These are phyloP conservation scores for Psophia crepitans DNA, from an alignment of 2,113 vertebrate genomes.

Conservation along the genomic window DNA sequence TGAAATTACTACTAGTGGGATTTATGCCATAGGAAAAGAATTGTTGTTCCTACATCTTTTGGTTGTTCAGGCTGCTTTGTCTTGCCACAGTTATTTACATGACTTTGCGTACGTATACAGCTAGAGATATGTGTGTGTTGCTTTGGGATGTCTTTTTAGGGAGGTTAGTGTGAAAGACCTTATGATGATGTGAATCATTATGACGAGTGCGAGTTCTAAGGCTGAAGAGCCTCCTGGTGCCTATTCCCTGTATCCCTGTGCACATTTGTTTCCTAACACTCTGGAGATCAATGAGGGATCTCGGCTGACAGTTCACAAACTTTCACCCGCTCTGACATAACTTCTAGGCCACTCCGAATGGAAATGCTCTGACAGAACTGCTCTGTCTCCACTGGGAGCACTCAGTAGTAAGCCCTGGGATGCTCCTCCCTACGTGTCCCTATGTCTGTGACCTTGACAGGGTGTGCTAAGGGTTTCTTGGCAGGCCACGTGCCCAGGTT, in stretches of 20 bases:
- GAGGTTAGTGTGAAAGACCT: not conserved
- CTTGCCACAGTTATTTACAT: not conserved
- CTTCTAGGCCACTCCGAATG: not conserved
- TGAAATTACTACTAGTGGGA: not conserved
- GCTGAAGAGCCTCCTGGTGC: not conserved
- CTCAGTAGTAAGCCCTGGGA: not conserved
- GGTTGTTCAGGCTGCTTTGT: not conserved
- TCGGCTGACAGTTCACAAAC: not conserved
- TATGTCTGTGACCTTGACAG: not conserved
- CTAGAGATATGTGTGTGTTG: not conserved
- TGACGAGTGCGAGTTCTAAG: not conserved
- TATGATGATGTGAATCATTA: not conserved
- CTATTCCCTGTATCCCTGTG: not conserved
- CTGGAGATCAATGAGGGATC: not conserved
- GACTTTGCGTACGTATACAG: not conserved
- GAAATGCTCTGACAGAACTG: too few relatives aligned
- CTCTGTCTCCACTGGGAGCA: not conserved
- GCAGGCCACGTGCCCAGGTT: accelerated
- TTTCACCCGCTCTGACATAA: not conserved
- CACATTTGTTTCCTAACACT: not conserved
- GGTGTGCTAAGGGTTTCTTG: not conserved
- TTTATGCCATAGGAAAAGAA: not conserved
- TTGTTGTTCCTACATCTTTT: not conserved
- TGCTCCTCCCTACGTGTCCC: not conserved
- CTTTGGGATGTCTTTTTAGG: not conserved